A percentile compares a stretch with the other conserved stretches of the same genome.
phyloP scores from a whole-genome alignment of 2,113 vertebrate genomes.

The Oryctolagus cuniculus region DNA sequence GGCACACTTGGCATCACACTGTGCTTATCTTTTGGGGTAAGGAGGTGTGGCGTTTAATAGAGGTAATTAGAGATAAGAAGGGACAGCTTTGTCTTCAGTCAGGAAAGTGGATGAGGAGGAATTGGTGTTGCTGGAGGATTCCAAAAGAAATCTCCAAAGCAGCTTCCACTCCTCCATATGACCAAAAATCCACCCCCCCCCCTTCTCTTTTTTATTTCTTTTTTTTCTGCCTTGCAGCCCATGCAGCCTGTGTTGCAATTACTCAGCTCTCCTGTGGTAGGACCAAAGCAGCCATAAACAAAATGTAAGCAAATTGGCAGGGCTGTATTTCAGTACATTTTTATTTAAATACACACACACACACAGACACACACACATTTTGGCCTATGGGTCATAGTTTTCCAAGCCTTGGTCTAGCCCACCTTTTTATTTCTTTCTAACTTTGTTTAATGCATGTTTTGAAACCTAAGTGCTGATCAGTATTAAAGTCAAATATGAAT shows the following conservation, averaged over 20 bases:
- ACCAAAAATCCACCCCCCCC: neutral
- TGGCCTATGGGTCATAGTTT: neutral
- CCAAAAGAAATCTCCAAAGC: slow-evolving; percentile 1
- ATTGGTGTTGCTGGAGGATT: neutral
- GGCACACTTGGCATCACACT: neutral
- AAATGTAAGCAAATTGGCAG: neutral
- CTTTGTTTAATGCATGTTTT: neutral
- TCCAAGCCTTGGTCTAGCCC: neutral
- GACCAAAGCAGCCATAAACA: neutral
- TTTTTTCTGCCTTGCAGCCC: neutral
- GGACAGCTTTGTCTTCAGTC: slow-evolving; percentile 27
- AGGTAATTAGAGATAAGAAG: neutral
- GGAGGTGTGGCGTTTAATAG: neutral
- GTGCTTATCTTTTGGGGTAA: neutral
- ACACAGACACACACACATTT: neutral
- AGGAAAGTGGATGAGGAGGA: neutral
- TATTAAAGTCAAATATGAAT: neutral
- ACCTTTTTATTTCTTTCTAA: slow-evolving; percentile 1
- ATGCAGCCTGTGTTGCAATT: neutral
- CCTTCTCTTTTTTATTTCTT: neutral
- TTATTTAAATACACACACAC: neutral
- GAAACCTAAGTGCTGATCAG: neutral
- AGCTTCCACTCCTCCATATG: neutral
- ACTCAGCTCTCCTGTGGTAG: neutral
- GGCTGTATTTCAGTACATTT: neutral